Base-by-base conservation (phyloP, 2,113 vertebrate species). In the Thryonomys swinderianus region DNA sequence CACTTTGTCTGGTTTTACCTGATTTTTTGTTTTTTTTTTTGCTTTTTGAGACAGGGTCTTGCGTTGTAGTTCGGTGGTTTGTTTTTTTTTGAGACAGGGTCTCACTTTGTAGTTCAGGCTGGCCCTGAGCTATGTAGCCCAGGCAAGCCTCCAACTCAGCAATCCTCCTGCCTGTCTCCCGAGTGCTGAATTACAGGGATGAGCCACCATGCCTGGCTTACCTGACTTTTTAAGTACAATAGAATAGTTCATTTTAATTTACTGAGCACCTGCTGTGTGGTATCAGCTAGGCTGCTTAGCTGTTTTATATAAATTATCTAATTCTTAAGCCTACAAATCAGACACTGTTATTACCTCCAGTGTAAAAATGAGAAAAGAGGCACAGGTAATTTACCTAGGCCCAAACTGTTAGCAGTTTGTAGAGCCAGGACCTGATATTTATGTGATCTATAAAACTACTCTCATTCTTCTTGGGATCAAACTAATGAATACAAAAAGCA, bases 221-320 rank as follows among this genome's bases (percentile, higher is more conserved):
- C n/a, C n/a, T 55, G 16, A 53, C 91, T 30, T 78, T 78, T 30
- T 88, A 48, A 93, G 61, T 18, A 88, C 66, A 80, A 42, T 59
- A 40, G 42, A 88, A 85, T 59, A 91, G 76, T 27, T 87, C 84
- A 61, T 37, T 90, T 89, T 86, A 86, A 74, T 40, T 92, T 90
- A 37, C 7, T 53, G 34, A 94, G 34, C 32, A 71, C 87, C 64
- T 78, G 61, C 67, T 86, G 37, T 21, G 6, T 90, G 64, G 27
- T 73, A 59, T 32, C 45, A 66, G 42, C 40, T 81, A 81, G 61
- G 53, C 3, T 78, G 61, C 55, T 85, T 84, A 67, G 34, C 34
- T 88, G 42, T 90, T 88, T 96, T 96, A 91, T n/a, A 13, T 51
- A 59, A 12, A 45, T 69, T 53, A 93, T 88, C 91, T 66, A 57